A percentile compares a stretch with the other conserved stretches of the same genome.
These are phyloP conservation scores for Eretmocerus hayati DNA, from an alignment of 2,888 invertebrate genomes.

Conservation along the genomic window DNA sequence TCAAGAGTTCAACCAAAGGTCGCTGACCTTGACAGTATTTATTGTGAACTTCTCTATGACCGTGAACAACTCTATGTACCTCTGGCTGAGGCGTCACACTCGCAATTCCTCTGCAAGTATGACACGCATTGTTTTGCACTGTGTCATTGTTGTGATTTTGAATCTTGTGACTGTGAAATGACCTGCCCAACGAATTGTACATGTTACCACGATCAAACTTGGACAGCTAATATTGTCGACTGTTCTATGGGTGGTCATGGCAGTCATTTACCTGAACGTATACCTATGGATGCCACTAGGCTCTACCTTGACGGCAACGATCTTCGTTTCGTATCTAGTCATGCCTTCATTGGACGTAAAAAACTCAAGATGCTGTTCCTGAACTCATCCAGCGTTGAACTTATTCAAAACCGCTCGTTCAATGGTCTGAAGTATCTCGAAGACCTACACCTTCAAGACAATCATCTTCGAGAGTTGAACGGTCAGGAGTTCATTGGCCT, in stretches of 20 bases:
- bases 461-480: constrained; percentile 60
- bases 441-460: constrained; percentile 68
- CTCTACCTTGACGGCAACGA: constrained; percentile 80
- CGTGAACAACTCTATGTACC: constrained; percentile 67
- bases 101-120: constrained; percentile 80
- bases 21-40: constrained; percentile 75
- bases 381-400: constrained; percentile 71
- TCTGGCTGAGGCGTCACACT: constrained; percentile 69
- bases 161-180: constrained; percentile 89
- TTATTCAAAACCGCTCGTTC: constrained; percentile 74
- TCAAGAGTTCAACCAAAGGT: constrained; percentile 73
- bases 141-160: constrained; percentile 86
- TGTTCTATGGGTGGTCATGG: constrained; percentile 67
- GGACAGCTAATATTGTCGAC: constrained; percentile 80
- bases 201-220: constrained; percentile 82
- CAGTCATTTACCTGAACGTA: constrained; percentile 66
- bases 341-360: constrained; percentile 80
- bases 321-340: constrained; percentile 67
- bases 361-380: constrained; percentile 68
- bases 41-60: constrained; percentile 74
- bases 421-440: constrained; percentile 74
- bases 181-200: constrained; percentile 81
- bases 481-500: constrained; percentile 78
- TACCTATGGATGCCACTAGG: constrained; percentile 88
- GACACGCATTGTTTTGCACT: constrained; percentile 78